Percentiles rank a stretch among this genome's conserved stretches.
These are phyloP conservation scores for Strix aluco DNA, from an alignment of 2,113 vertebrate genomes.

Conservation along the genomic window DNA sequence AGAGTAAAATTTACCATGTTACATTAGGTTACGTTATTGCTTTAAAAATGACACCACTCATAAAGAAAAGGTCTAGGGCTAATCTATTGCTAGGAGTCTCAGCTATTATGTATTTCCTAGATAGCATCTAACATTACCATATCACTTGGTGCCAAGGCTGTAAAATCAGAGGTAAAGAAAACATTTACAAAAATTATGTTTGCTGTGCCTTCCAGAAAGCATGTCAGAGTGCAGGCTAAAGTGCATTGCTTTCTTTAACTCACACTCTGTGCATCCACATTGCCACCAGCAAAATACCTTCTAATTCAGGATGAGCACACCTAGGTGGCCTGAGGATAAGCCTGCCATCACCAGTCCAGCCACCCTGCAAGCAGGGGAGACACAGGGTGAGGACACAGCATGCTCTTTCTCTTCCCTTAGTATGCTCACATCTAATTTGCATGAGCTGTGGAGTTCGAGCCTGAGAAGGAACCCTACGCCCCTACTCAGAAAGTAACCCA, in stretches of 20 bases:
- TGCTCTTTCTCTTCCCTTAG: rapidly evolving
- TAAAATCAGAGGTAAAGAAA: not conserved
- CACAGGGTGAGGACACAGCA: rapidly evolving
- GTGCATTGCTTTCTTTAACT: not conserved
- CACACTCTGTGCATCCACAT: rapidly evolving
- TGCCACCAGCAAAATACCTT: not conserved
- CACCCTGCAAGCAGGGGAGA: not conserved
- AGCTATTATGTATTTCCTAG: not conserved
- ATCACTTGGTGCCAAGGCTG: not conserved
- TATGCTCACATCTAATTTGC: not conserved
- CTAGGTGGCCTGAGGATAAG: not conserved
- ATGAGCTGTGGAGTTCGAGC: not conserved
- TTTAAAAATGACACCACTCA: not conserved
- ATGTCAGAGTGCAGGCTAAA: not conserved
- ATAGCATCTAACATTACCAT: not conserved
- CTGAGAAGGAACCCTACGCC: not conserved
- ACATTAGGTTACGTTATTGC: not conserved
- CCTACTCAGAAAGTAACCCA: not conserved
- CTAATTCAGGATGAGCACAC: rapidly evolving
- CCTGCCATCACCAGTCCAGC: not conserved
- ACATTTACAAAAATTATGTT: not conserved
- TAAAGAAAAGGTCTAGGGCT: not conserved
- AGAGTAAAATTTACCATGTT: not conserved
- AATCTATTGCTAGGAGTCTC: not conserved
- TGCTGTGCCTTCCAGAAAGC: not conserved